Conservation (phyloP, 1,140 invertebrate genomes). For the Drosophila cardini region DNA sequence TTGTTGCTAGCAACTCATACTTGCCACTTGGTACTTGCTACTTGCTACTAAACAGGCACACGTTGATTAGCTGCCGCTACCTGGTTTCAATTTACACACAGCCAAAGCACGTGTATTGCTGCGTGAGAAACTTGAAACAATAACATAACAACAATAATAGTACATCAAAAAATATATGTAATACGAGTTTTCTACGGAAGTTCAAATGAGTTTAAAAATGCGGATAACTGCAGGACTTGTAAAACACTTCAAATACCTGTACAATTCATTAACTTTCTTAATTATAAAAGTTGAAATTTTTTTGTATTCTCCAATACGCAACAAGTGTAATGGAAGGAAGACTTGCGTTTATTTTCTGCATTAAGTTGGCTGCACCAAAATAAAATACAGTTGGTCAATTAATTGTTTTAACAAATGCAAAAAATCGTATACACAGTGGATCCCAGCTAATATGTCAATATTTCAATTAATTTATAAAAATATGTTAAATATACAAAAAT, state of each 20-base stretch:
- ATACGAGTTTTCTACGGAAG: slow-evolving; percentile 60
- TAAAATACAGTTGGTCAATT: too few species aligned
- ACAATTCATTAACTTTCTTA: not conserved
- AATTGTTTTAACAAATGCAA: too few species aligned
- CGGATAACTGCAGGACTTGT: slow-evolving; percentile 8
- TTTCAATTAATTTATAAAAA: too few species aligned
- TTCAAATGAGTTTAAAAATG: slow-evolving; percentile 74
- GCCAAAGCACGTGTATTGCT: slow-evolving; percentile 60
- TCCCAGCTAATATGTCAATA: too few species aligned
- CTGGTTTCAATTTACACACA: slow-evolving; percentile 71
- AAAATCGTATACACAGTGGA: too few species aligned
- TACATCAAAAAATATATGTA: slow-evolving; percentile 21
- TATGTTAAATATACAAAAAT: too few species aligned
- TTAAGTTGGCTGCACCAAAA: too few species aligned
- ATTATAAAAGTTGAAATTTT: too few species aligned
- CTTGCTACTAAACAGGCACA: slow-evolving; percentile 8
- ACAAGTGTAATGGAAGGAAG: too few species aligned
- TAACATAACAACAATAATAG: slow-evolving; percentile 52
- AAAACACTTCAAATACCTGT: not conserved
- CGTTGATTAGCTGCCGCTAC: slow-evolving; percentile 54
- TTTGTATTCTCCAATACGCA: too few species aligned
- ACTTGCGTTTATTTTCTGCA: not conserved
- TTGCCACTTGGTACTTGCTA: slow-evolving; percentile 12
- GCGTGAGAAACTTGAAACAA: slow-evolving; percentile 72
- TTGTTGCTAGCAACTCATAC: slow-evolving; percentile 34